Evolutionary conservation across 1,140 invertebrate species (phyloP), one percentile per base, ranked within the genome.

Genomic region (Lethocerus indicus): DNA sequence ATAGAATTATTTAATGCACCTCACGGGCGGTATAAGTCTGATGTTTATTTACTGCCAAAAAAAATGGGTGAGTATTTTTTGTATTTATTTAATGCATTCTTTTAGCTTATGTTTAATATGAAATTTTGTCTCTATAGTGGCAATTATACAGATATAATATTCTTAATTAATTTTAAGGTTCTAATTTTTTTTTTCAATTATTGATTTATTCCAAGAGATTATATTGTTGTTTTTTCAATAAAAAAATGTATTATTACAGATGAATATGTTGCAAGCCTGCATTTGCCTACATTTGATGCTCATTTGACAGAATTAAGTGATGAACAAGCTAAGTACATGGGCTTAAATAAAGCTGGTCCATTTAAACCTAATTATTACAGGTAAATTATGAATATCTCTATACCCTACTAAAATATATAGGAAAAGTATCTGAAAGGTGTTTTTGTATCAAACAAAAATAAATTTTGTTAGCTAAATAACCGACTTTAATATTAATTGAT

Each of bases 351-450:
- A 73, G 85, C 89, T 51, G 93, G 94, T 45, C 92, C 92, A 52
- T 97, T 97, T 67, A 97, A 98, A 68, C 92, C 93, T 57, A 96
- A 95, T 66, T 95, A 96, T 67, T 98, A 98, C 67, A 81, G 93
- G 78, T 97, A 68, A 42, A 20, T 39, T 1, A 39, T n/a, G n/a
- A n/a, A n/a, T n/a, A n/a, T n/a, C n/a, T n/a, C n/a, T n/a, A n/a
- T n/a, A n/a, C n/a, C n/a, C n/a, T n/a, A n/a, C n/a, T n/a, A n/a
- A n/a, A n/a, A n/a, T n/a, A n/a, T n/a, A n/a, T n/a, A n/a, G n/a
- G n/a, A n/a, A n/a, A n/a, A n/a, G n/a, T n/a, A n/a, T n/a, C n/a
- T n/a, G n/a, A n/a, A n/a, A n/a, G n/a, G n/a, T n/a, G n/a, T n/a
- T n/a, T n/a, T n/a, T n/a, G n/a, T n/a, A n/a, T n/a, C n/a, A n/a